Evolutionary conservation across 2,113 vertebrate genomes (phyloP).

Genomic region (Semnornis frantzii): DNA sequence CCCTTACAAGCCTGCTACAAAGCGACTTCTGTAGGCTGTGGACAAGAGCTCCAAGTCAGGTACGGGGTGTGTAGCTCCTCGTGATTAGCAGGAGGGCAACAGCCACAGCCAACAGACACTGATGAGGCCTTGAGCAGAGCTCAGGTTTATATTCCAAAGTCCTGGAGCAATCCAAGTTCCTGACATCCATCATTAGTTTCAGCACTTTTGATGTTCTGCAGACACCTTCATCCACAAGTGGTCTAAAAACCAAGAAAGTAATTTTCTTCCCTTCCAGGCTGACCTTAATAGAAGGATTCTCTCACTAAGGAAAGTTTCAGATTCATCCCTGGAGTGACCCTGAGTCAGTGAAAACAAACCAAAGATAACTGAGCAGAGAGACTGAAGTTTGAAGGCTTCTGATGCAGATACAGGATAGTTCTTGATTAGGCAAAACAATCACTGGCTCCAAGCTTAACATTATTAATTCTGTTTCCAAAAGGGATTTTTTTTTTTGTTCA

Average conservation of each 20-base stretch:
- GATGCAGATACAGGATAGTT: neutral
- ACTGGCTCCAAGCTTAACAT: neutral
- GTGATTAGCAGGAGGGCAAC: neutral
- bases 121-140: neutral
- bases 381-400: neutral
- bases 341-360: neutral
- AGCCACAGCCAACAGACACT: neutral
- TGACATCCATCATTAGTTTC: neutral
- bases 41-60: neutral
- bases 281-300: neutral
- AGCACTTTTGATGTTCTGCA: neutral
- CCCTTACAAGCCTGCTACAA: neutral
- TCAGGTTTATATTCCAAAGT: neutral
- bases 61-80: rapidly evolving
- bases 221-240: neutral
- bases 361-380: neutral
- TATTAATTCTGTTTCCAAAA: neutral
- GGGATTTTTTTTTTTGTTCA: neutral
- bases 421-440: neutral
- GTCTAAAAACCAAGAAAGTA: neutral
- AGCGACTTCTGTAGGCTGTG: neutral
- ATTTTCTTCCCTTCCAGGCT: neutral
- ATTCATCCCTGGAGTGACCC: neutral
- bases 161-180: neutral
- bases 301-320: neutral